These are phyloP conservation scores for Chrysochloris asiatica DNA, from an alignment of 2,113 vertebrate genomes.

Conservation along the genomic window DNA sequence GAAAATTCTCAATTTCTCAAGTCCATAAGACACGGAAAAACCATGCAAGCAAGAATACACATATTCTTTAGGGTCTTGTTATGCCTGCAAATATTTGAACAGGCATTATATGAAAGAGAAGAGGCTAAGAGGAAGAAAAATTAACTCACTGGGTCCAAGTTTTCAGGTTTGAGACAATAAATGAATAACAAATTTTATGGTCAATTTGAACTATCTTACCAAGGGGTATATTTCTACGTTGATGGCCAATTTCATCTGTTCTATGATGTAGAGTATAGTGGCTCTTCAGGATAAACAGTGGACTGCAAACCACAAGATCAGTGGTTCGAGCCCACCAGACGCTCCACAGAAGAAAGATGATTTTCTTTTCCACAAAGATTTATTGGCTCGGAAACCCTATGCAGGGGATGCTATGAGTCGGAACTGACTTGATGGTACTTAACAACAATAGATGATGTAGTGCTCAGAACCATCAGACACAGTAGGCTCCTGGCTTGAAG, in stretches of 20 bases:
- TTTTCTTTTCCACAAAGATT: no score
- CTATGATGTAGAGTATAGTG: background rate
- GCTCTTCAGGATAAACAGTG: no score
- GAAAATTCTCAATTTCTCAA: conserved; percentile 56
- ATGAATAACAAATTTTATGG: background rate
- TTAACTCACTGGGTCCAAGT: background rate
- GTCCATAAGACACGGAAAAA: background rate
- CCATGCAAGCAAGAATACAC: background rate
- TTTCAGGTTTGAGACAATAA: background rate
- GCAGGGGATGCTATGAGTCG: no score
- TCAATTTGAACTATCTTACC: conserved; percentile 19
- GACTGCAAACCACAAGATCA: no score
- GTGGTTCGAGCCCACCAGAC: no score
- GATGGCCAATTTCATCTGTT: conserved; percentile 45
- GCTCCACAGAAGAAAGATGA: no score
- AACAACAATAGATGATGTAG: no score
- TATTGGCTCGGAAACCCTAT: no score
- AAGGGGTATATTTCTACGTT: conserved; percentile 18
- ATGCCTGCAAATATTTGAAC: background rate
- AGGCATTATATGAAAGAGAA: background rate
- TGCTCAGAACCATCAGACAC: no score
- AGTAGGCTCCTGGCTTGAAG: background rate
- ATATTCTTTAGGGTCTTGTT: conserved; percentile 7
- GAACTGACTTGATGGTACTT: no score
- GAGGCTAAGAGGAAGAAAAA: background rate